These are phyloP conservation scores for Zeugodacus cucurbitae DNA, from an alignment of 1,140 invertebrate species.

Conservation along the genomic window DNA sequence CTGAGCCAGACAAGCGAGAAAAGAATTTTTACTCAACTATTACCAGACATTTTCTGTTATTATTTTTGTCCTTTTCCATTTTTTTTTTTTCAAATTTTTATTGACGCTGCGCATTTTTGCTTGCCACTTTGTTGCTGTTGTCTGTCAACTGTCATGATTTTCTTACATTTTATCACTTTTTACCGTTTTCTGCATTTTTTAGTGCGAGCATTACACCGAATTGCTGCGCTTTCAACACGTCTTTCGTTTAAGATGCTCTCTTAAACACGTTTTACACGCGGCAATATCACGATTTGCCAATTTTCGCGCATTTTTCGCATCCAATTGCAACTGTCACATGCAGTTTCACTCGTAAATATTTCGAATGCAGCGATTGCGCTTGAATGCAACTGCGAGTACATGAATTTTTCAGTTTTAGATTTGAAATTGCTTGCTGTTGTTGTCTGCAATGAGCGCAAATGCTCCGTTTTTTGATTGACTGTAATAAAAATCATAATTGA, in stretches of 20 bases:
- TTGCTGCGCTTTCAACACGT: conserved; percentile 18
- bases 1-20: conserved; percentile 27
- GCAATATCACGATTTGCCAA: conserved; percentile 20
- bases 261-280: neutral
- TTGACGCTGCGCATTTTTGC: neutral
- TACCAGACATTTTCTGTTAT: neutral
- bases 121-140: neutral
- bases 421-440: neutral
- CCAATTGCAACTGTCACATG: conserved; percentile 36
- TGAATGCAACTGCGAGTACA: neutral
- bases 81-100: neutral
- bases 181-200: neutral
- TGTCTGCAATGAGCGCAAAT: neutral
- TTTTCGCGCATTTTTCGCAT: conserved; percentile 24
- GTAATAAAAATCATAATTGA: conserved; percentile 27
- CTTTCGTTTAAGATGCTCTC: neutral
- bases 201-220: neutral
- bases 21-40: neutral
- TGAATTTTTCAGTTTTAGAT: neutral
- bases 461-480: neutral
- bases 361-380: neutral
- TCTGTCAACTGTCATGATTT: conserved; percentile 22
- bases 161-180: neutral
- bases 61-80: neutral
- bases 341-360: neutral